These are phyloP conservation scores for Nudaria mundana DNA, from an alignment of 2,888 invertebrate species.

Conservation along the genomic window DNA sequence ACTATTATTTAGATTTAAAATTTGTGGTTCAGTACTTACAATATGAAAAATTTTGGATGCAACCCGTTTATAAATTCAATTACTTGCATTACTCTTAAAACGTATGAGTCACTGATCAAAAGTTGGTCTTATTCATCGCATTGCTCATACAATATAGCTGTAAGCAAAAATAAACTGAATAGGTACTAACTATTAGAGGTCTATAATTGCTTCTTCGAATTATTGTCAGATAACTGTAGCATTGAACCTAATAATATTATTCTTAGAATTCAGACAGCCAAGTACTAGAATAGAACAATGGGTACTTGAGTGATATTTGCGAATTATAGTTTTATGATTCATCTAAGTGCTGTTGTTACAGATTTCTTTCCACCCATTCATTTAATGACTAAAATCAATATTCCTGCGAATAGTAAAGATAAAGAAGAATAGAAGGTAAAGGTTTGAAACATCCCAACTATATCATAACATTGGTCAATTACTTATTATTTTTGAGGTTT, in stretches of 20 bases:
- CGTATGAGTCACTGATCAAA: constrained; percentile 54
- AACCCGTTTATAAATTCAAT: too few species aligned
- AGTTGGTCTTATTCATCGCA: constrained; percentile 56
- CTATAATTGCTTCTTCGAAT: constrained; percentile 40
- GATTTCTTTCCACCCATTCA: too few species aligned
- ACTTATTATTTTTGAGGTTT: too few species aligned
- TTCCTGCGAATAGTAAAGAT: too few species aligned
- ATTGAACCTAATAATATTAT: constrained; percentile 42
- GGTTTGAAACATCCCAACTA: too few species aligned
- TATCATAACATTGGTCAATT: too few species aligned
- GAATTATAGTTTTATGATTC: constrained; percentile 23
- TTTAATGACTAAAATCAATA: constrained; percentile 5
- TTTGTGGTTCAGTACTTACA: too few species aligned
- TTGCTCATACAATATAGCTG: constrained; percentile 66
- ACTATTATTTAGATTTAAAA: too few species aligned
- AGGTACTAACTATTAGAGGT: constrained; percentile 67
- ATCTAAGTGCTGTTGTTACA: constrained; percentile 4
- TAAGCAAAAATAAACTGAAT: constrained; percentile 57
- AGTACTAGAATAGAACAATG: constrained; percentile 37
- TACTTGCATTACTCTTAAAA: constrained; percentile 9
- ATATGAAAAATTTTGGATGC: too few species aligned
- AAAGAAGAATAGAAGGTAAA: too few species aligned
- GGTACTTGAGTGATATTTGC: constrained; percentile 20
- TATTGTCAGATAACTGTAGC: constrained; percentile 27
- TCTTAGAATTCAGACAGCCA: constrained; percentile 37